Base-by-base conservation (phyloP, 35 echinoderm and acorn worm genomes). In the Lytechinus variegatus region DNA sequence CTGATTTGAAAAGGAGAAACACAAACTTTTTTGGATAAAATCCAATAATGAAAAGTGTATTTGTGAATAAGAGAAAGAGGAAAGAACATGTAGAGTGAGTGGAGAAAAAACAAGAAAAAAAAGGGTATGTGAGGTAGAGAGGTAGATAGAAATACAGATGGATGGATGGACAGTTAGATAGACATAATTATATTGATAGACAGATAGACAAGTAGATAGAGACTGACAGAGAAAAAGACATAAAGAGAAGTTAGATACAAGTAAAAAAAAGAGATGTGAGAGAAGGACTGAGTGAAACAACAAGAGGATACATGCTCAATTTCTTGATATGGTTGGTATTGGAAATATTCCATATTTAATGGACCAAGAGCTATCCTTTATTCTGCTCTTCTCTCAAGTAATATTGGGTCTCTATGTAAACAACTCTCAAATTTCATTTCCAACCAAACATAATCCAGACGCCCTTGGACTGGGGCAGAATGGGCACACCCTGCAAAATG, bases 391-490 rank as follows among this genome's bases (percentile, higher is more conserved):
- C 61, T 24, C 66, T n/a, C 66, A 24, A 79, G 66, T 7, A 24
- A 79, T 79, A 79, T 79, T 79, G 19, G 66, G 66, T 79, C 66
- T 79, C 19, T 79, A 79, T 24, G 66, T 79, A 79, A 79, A 89
- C 87, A 53, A 90, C 29, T 90, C 88, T 90, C 88, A 90, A 44
- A 90, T 52, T 90, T 54, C 88, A 44, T 90, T 16, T 90, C 52
- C 88, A 52, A 52, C 52, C 29, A 54, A 90, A 90, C 88, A 90
- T 90, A 90, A 90, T 90, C 88, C 88, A 90, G 88, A 79, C 14
- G 66, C 66, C 66, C 66, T 79, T 79, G 66, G 66, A 79, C n/a
- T 24, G 3, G 16, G 21, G 66, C 66, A 79, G 19, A 79, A 16
- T 79, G 66, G 66, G 66, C 66, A 79, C 66, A 79, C 66, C 66